A percentile compares a stretch with the other conserved stretches of the same genome.
Evolutionary conservation across 2,888 invertebrate genomes (phyloP).

Genomic region (Ditula angustiorana): DNA sequence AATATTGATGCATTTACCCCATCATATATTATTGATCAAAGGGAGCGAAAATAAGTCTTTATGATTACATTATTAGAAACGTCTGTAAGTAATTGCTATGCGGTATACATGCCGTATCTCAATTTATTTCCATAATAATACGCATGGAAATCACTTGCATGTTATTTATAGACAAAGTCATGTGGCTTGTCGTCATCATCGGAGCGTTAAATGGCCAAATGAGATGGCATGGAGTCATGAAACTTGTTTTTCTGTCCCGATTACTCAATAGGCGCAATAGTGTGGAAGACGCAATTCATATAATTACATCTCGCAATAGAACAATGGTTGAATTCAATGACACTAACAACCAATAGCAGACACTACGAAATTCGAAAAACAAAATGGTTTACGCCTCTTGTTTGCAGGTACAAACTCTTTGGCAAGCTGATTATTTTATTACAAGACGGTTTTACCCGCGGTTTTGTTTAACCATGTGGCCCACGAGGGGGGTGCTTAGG

Average conservation of each 20-base stretch:
- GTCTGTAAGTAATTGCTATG: background rate
- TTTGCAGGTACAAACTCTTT: too few relatives aligned
- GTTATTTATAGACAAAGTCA: slow-evolving; percentile 18
- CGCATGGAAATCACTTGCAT: background rate
- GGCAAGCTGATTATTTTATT: too few relatives aligned
- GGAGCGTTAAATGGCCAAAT: background rate
- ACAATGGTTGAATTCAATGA: background rate
- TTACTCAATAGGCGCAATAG: background rate
- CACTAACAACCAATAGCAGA: background rate
- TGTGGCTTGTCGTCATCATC: background rate
- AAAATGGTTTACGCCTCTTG: too few relatives aligned
- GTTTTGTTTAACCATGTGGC: too few relatives aligned
- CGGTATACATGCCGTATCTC: too few relatives aligned
- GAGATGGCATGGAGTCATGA: slow-evolving; percentile 18
- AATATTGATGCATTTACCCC: too few relatives aligned
- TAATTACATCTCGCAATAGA: background rate
- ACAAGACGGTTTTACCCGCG: too few relatives aligned
- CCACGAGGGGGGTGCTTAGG: too few relatives aligned
- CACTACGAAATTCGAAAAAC: background rate
- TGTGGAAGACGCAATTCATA: slow-evolving; percentile 8
- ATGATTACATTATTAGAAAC: background rate
- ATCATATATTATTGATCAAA: background rate
- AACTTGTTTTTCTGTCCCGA: slow-evolving; percentile 19
- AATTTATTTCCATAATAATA: background rate
- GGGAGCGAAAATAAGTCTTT: background rate